These are phyloP conservation scores for Pituophis catenifer DNA, from an alignment of 2,113 vertebrate genomes.

Conservation along the genomic window DNA sequence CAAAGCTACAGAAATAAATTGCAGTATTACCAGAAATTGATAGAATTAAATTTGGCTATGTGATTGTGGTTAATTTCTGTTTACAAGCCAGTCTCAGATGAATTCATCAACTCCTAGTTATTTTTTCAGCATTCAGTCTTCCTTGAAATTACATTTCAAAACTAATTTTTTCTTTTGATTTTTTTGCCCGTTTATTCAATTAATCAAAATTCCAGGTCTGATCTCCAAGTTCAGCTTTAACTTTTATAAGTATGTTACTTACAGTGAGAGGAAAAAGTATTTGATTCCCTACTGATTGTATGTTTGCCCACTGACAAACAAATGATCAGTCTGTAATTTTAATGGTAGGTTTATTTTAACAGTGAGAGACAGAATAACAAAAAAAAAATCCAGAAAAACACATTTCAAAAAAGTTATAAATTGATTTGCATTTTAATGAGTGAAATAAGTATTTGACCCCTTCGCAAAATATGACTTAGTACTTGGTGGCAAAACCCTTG, in stretches of 20 bases:
- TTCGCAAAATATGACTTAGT: too few species aligned
- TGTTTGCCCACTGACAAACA: too few species aligned
- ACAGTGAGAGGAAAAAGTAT: too few species aligned
- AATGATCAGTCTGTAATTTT: too few species aligned
- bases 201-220: background rate
- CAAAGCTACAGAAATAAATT: background rate
- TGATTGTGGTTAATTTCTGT: background rate
- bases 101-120: background rate
- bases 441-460: too few species aligned
- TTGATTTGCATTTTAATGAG: too few species aligned
- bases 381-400: too few species aligned
- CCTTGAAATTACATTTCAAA: background rate
- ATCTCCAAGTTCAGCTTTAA: background rate
- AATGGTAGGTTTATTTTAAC: too few species aligned
- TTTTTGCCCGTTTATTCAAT: background rate
- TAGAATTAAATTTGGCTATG: background rate
- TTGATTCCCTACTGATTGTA: too few species aligned
- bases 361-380: too few species aligned
- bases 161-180: background rate
- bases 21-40: background rate
- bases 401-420: too few species aligned
- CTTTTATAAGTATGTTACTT: background rate
- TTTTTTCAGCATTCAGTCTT: background rate
- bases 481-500: too few species aligned
- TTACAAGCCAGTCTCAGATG: background rate